A percentile compares a stretch with the other conserved stretches of the same genome.
phyloP scores from a whole-genome alignment of 2,888 invertebrate species.

The Tillus elongatus region DNA sequence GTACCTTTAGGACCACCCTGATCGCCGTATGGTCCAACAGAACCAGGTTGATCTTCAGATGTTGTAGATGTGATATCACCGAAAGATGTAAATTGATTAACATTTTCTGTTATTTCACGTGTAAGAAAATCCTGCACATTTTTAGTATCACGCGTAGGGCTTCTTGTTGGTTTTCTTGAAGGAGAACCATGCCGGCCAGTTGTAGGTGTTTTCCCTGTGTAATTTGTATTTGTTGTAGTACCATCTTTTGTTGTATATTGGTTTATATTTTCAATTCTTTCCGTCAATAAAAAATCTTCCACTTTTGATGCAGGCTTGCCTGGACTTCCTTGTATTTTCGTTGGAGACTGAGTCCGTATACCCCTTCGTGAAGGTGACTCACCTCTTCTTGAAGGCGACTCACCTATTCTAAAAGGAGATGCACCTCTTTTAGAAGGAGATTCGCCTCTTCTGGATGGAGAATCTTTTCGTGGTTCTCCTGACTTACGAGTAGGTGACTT shows the following conservation, averaged over 20 bases:
- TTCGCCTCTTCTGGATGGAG: constrained; percentile 11
- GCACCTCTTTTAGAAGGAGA: constrained; percentile 7
- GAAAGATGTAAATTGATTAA: constrained; percentile 21
- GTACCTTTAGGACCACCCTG: background rate
- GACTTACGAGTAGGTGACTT: background rate
- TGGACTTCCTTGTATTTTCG: too few species aligned
- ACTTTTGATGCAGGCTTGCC: too few species aligned
- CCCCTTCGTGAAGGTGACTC: too few species aligned
- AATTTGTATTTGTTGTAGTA: too few species aligned
- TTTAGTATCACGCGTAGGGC: constrained; percentile 8
- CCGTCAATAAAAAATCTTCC: too few species aligned
- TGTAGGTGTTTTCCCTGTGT: constrained; percentile 14
- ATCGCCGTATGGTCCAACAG: background rate
- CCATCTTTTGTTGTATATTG: too few species aligned
- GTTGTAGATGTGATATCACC: background rate
- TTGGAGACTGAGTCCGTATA: too few species aligned
- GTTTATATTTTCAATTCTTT: too few species aligned
- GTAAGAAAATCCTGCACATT: constrained; percentile 23
- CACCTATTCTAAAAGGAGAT: too few species aligned
- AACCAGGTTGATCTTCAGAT: background rate
- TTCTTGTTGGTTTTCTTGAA: constrained; percentile 15
- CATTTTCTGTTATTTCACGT: constrained; percentile 26
- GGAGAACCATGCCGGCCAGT: constrained; percentile 12
- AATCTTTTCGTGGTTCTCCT: constrained; percentile 14
- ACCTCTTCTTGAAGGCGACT: too few species aligned